Evolutionary conservation across 2,113 vertebrate species (phyloP).

Genomic region (Pithys albifrons): DNA sequence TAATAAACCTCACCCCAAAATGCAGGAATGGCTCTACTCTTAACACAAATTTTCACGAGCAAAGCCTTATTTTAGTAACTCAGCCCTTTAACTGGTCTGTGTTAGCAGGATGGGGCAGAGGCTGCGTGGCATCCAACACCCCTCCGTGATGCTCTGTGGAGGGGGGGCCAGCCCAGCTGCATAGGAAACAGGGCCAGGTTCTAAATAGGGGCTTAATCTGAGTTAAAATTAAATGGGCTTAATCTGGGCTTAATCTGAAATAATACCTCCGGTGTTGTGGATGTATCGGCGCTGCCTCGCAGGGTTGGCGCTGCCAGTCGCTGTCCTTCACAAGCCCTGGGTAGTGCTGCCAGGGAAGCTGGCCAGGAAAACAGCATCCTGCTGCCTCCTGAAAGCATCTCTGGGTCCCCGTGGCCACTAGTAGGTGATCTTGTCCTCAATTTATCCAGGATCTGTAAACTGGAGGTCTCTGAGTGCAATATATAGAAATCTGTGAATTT

Average conservation of each 20-base stretch:
- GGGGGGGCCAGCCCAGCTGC: not conserved
- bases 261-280: constrained; percentile 53
- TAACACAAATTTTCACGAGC: not conserved
- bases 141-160: rapidly evolving
- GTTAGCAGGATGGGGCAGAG: not conserved
- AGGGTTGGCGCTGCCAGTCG: not conserved
- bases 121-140: not conserved
- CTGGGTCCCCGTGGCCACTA: not conserved
- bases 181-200: constrained; percentile 7
- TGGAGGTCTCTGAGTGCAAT: not conserved
- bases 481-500: not conserved
- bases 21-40: not conserved
- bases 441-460: rapidly evolving
- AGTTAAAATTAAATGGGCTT: constrained; percentile 66
- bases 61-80: not conserved
- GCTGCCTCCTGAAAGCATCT: not conserved
- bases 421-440: not conserved
- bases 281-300: not conserved
- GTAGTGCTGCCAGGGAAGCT: not conserved
- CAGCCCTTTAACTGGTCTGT: not conserved
- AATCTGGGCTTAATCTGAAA: constrained; percentile 61
- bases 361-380: not conserved
- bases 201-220: constrained; percentile 59
- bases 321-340: not conserved
- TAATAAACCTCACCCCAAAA: not conserved